Evolutionary conservation across 2,113 vertebrate genomes (phyloP).

Genomic region (Ophiodon elongatus): DNA sequence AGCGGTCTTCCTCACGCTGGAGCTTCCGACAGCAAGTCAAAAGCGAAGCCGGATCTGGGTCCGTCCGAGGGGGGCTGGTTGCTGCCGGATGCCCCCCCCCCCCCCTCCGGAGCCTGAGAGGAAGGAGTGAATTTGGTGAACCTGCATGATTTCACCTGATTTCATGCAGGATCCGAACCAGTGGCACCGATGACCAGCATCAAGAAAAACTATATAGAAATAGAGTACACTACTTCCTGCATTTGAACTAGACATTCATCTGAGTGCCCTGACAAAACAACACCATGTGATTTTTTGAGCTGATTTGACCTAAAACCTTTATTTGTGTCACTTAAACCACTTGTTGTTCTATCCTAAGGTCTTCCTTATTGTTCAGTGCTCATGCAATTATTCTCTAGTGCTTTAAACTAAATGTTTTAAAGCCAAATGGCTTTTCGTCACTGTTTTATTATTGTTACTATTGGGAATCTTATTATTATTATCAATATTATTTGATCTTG

Average conservation of each 20-base stretch:
- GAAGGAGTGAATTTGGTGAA: too few species aligned
- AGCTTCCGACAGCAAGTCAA: too few species aligned
- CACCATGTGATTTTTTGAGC: background rate
- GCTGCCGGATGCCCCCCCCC: too few species aligned
- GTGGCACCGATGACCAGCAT: too few species aligned
- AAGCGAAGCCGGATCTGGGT: too few species aligned
- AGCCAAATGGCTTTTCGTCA: background rate
- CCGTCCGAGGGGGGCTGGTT: too few species aligned
- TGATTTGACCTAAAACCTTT: background rate
- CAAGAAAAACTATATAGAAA: too few species aligned
- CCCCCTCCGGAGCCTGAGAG: too few species aligned
- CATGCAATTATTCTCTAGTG: background rate
- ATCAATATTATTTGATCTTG: background rate
- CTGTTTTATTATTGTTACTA: background rate
- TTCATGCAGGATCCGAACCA: too few species aligned
- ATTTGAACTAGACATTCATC: background rate
- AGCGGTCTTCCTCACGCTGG: too few species aligned
- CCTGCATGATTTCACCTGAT: too few species aligned
- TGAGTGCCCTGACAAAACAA: background rate
- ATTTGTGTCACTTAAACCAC: background rate
- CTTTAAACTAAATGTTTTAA: background rate
- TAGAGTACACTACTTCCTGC: background rate
- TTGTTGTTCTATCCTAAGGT: background rate
- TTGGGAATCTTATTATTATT: background rate
- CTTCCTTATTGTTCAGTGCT: background rate